These are phyloP conservation scores for Aleiodes sp. DNA, from an alignment of 1,140 invertebrate species.

Conservation along the genomic window DNA sequence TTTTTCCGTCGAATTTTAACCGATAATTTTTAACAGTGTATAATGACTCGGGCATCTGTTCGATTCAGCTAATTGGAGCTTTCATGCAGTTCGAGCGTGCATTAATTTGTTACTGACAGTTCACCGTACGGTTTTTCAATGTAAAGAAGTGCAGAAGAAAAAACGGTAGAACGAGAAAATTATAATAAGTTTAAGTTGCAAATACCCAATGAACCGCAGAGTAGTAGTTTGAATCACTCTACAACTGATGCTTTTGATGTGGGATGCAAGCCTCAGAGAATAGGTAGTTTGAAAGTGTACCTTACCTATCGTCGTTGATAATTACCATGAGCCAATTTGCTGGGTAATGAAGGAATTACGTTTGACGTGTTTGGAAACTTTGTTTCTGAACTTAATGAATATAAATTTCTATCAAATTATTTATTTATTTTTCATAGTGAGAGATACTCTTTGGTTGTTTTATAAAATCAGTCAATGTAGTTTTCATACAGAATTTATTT, in stretches of 20 bases:
- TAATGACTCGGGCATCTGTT: not conserved
- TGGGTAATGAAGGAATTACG: not conserved
- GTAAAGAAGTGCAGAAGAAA: not conserved
- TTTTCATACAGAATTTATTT: too few species aligned
- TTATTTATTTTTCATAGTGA: too few species aligned
- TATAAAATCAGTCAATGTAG: too few species aligned
- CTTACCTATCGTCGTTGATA: not conserved
- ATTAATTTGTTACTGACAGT: not conserved
- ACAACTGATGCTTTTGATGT: slow-evolving; percentile 10
- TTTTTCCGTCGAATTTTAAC: too few species aligned
- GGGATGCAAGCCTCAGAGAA: not conserved
- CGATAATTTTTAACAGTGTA: too few species aligned
- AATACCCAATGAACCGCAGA: slow-evolving; percentile 7
- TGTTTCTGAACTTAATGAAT: not conserved
- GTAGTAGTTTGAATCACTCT: not conserved
- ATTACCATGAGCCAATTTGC: slow-evolving; percentile 8
- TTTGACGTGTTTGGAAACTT: not conserved
- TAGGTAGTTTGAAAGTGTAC: slow-evolving; percentile 4
- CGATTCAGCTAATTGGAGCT: not conserved
- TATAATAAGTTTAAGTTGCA: not conserved
- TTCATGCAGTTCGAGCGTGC: not conserved
- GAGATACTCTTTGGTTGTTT: too few species aligned
- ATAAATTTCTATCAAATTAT: too few species aligned
- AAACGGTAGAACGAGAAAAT: too few species aligned
- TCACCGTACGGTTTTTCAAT: not conserved